Base-by-base conservation (phyloP, 1,140 invertebrate species). In the Fopius arisanus region DNA sequence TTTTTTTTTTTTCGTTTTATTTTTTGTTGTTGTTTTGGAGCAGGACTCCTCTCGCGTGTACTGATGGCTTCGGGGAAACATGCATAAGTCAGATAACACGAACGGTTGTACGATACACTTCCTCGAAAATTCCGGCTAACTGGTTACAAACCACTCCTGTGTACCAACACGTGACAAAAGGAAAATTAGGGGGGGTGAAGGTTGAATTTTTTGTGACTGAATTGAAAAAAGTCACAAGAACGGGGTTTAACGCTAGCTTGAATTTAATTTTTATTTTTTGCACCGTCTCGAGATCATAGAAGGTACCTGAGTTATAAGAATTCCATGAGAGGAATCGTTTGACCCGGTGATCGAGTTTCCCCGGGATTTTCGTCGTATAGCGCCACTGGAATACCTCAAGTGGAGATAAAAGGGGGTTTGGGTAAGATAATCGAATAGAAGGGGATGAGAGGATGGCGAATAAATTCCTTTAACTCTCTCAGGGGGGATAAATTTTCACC, bases 11-110 rank as follows among this genome's bases (percentile, higher is more conserved):
- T 59, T 76, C n/a, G n/a, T n/a, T n/a, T n/a, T n/a, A n/a, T n/a
- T n/a, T n/a, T n/a, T n/a, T n/a, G n/a, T n/a, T n/a, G n/a, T n/a
- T n/a, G n/a, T 72, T 80, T 33, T 33, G 9, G 9, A 37, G 2
- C 7, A 37, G 9, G 3, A 10, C 43, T 2, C 43, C 43, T 79
- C 72, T 74, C 76, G 78, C 78, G 79, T 81, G 81, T 78, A 65
- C 78, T 81, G 75, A 77, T 76, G 77, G 78, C 80, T 78, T 59
- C 48, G 67, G 63, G 63, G 70, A 75, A 75, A 72, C 78, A 83
- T 84, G 79, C 80, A 84, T 83, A 84, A 84, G 82, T 85, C 81
- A 83, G 78, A 78, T 73, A 73, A 77, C 77, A 76, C 74, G 74
- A 76, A 69, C 69, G 41, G 40, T 67, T 59, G 19, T 41, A 65